phyloP scores from a whole-genome alignment of 2,797 vertebrate species.

The Hoplostethus mediterraneus region DNA sequence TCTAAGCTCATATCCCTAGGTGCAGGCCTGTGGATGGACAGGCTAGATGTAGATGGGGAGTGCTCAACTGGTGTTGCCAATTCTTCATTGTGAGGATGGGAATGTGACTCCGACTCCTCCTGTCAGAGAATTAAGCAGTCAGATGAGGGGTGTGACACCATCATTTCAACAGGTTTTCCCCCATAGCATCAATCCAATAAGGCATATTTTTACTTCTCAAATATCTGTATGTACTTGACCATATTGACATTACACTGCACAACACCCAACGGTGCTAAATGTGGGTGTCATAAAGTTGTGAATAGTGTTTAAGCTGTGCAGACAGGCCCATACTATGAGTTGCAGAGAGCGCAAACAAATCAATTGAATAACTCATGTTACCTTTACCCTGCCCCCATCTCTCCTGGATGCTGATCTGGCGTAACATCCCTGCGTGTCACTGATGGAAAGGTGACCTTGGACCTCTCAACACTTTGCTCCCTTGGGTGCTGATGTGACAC shows the following conservation, averaged over 20 bases:
- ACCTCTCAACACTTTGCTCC: constrained; percentile 5
- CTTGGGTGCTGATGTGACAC: constrained; percentile 8
- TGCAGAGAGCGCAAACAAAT: not conserved
- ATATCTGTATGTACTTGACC: no score
- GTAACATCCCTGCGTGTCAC: constrained; percentile 11
- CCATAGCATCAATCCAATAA: accelerated
- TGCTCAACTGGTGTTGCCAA: constrained; percentile 37
- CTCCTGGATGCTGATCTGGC: constrained; percentile 22
- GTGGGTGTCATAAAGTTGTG: not conserved
- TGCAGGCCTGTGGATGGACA: constrained; percentile 36
- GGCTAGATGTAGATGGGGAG: constrained; percentile 56
- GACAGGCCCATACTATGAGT: no score
- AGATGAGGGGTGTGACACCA: constrained; percentile 1
- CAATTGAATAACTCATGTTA: not conserved
- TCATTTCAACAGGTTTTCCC: not conserved
- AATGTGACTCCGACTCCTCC: constrained; percentile 69
- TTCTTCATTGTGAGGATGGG: constrained; percentile 42
- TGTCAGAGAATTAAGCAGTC: constrained; percentile 54
- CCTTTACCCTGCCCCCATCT: constrained; percentile 22
- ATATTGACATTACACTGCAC: no score
- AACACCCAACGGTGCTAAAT: not conserved
- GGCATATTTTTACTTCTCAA: not conserved
- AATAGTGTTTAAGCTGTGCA: not conserved
- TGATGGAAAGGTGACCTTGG: not conserved
- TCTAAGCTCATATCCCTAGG: constrained; percentile 53